Base-by-base conservation (phyloP, 2,113 vertebrate genomes). In the Limanda limanda region DNA sequence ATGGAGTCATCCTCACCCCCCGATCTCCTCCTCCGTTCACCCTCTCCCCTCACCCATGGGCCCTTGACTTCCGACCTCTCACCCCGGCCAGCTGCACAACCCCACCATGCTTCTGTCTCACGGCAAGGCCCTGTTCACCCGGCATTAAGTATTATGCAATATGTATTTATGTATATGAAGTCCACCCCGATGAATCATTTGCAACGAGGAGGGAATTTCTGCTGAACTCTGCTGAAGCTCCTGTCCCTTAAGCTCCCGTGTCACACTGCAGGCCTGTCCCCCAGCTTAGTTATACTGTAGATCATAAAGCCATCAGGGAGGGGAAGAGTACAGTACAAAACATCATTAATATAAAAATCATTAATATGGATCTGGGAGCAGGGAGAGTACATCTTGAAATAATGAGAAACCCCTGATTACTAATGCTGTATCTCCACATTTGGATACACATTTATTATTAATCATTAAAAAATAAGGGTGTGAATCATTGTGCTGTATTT, bases 291-390 rank as follows among this genome's bases (percentile, higher is more conserved):
- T 84, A 84, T 81, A 21, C 59, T 62, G 59, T 40, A 75, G 35
- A 88, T 87, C 79, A 79, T 77, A 58, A 4, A 78, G 76, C 75
- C 79, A 78, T 79, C 64, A 83, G 82, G 78, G 79, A 86, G 61
- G 65, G 71, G 69, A 82, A 82, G 31, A 54, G 47, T 70, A 77
- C 40, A 87, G 48, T 66, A 76, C 72, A 86, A 82, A 86, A 74
- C 86, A 83, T 84, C 87, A 88, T 90, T 84, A 82, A 89, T 89
- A 89, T 73, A 35, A 90, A 79, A 87, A 88, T 88, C 87, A 88
- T 91, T 90, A 79, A 84, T 85, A 89, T 85, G 79, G 75, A 88
- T 89, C 72, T 81, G 55, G 66, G 63, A 82, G 84, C 64, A 62
- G 59, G 45, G 65, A 72, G 67, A 71, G 68, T 72, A 74, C 74